phyloP scores from a whole-genome alignment of 2,113 vertebrate species.

The Halichoerus grypus region DNA sequence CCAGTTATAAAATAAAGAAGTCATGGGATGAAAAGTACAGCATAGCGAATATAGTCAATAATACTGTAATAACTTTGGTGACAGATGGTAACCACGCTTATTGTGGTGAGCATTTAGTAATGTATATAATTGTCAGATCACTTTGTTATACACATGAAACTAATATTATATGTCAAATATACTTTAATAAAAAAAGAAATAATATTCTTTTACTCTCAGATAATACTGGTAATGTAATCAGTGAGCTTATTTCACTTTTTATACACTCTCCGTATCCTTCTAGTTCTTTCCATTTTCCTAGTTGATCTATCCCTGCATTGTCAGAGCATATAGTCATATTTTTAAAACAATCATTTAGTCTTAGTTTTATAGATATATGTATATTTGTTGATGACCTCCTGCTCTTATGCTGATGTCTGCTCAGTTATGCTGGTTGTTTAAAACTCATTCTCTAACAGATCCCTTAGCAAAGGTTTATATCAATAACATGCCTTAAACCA shows the following conservation, averaged over 20 bases:
- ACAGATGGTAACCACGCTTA: background rate
- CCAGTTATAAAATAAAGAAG: background rate
- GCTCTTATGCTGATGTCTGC: background rate
- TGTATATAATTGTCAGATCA: background rate
- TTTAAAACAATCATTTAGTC: background rate
- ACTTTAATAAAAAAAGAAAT: background rate
- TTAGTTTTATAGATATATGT: background rate
- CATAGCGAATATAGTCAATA: background rate
- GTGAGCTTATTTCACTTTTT: background rate
- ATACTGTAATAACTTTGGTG: background rate
- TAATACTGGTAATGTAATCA: background rate
- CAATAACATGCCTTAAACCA: background rate
- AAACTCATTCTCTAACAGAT: background rate
- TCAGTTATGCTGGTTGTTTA: background rate
- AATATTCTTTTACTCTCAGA: background rate
- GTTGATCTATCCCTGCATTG: background rate
- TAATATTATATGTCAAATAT: background rate
- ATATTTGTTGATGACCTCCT: background rate
- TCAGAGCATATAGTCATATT: background rate
- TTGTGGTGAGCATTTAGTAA: background rate
- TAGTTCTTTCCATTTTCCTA: background rate
- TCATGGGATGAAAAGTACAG: background rate
- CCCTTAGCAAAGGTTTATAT: background rate
- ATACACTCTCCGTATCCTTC: background rate
- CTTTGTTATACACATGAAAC: background rate